Conservation (phyloP, 2,113 vertebrate species). For the Ramphastos sulfuratus region DNA sequence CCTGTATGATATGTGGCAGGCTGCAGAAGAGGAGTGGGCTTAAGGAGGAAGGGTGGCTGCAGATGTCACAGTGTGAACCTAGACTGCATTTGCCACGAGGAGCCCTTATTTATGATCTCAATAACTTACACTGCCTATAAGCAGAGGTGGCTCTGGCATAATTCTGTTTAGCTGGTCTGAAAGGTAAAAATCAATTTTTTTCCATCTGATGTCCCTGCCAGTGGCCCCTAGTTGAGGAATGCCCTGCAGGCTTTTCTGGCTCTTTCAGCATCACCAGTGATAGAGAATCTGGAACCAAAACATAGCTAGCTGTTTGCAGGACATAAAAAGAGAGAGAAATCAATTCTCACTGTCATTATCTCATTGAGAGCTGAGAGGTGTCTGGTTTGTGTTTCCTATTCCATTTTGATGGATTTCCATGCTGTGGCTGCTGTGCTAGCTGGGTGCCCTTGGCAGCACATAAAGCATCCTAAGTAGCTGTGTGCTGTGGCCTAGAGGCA, state of each 20-base stretch:
- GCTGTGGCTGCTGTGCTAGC: background rate
- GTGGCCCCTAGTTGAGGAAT: background rate
- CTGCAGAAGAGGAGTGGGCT: background rate
- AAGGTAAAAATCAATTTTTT: background rate
- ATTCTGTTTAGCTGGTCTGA: background rate
- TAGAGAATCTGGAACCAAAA: background rate
- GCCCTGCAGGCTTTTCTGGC: background rate
- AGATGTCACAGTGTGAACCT: background rate
- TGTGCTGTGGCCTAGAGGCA: background rate
- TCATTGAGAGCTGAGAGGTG: background rate
- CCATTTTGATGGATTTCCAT: background rate
- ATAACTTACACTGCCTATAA: background rate
- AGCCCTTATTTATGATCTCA: background rate
- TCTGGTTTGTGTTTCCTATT: background rate
- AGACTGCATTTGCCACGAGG: background rate
- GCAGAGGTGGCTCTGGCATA: background rate
- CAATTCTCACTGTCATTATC: background rate
- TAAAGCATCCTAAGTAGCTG: background rate
- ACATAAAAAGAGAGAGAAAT: background rate
- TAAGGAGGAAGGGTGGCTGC: background rate
- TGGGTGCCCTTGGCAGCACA: background rate
- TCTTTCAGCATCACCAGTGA: background rate
- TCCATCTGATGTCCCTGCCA: background rate
- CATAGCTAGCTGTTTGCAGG: background rate
- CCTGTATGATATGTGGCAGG: background rate